Base-by-base conservation (phyloP, 2,797 vertebrate genomes). In the Serranus cabrilla region DNA sequence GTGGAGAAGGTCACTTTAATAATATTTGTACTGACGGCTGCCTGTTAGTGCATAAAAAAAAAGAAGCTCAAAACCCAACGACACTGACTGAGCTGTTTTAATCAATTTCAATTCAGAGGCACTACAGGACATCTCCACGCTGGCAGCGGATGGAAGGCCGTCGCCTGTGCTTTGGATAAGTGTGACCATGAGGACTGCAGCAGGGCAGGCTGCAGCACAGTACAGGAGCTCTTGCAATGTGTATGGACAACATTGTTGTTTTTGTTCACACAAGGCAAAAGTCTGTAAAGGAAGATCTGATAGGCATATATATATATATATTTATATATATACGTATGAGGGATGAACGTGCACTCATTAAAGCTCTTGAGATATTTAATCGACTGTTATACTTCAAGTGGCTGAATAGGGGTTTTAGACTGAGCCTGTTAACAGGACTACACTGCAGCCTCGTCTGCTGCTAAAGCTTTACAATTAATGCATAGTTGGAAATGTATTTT, bases 1-100 rank as follows among this genome's bases (percentile, higher is more conserved):
- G 50, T 13, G 4, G 27, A 74, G 52, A 76, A 80, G 78, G 78
- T 82, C 73, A 76, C 60, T 65, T 73, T 74, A 77, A 73, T 79
- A 80, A 73, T 74, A 71, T 65, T 62, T 61, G 47, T 31, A 27
- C 47, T 34, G 58, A 58, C 46, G 49, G 14, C 40, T 71, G 42
- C 13, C 27, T 74, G 55, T 76, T 67, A 61, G 43, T 55, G 37
- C 34, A 14, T 56, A 11, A 55, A 46, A 52, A 21, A 25, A 58
- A 65, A 51, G 74, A 70, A 20, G 37, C 54, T 45, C n/a, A 39
- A 51, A 74, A 67, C 20, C 40, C 42, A 62, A 63, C 14, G 18
- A 62, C 54, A 42, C 25, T 47, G 49, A 31, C 27, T 42, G 34
- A 67, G 70, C 60, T 80, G 50, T 74, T 88, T 64, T 47, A 83